Conservation (phyloP, 1,140 invertebrate species). For the Brachionus asplanchnoidis region DNA sequence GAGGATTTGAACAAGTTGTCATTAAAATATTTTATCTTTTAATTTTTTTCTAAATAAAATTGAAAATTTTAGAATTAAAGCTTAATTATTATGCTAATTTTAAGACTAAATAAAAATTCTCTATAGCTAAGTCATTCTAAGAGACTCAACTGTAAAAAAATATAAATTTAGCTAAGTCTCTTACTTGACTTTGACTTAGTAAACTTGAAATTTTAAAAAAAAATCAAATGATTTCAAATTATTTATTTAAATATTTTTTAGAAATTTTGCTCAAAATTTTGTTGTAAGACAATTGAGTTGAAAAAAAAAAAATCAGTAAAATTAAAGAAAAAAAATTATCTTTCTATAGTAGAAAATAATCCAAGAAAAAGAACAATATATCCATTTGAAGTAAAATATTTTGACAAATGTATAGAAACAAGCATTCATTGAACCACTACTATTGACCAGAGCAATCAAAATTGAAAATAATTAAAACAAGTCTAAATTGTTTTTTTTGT, state of each 20-base stretch:
- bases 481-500: not conserved
- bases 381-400: not conserved
- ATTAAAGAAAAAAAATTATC: not conserved
- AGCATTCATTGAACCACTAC: not conserved
- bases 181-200: too few relatives aligned
- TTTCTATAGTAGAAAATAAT: not conserved
- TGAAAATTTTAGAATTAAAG: too few relatives aligned
- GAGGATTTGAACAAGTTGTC: too few relatives aligned
- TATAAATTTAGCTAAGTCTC: too few relatives aligned
- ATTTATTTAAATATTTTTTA: slow-evolving; percentile 1
- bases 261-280: not conserved
- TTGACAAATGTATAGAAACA: not conserved
- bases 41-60: too few relatives aligned
- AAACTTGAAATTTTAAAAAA: too few relatives aligned
- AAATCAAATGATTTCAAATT: not conserved
- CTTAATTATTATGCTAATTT: too few relatives aligned
- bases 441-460: not conserved
- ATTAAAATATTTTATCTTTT: too few relatives aligned
- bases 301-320: not conserved
- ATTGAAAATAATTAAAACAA: not conserved
- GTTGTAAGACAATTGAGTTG: not conserved
- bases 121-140: too few relatives aligned
- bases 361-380: not conserved
- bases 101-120: too few relatives aligned
- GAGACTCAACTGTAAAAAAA: too few relatives aligned